A percentile compares a stretch with the other conserved stretches of the same genome.
These are phyloP conservation scores for Sebastes taczanowskii DNA, from an alignment of 2,797 vertebrate species.

Conservation along the genomic window DNA sequence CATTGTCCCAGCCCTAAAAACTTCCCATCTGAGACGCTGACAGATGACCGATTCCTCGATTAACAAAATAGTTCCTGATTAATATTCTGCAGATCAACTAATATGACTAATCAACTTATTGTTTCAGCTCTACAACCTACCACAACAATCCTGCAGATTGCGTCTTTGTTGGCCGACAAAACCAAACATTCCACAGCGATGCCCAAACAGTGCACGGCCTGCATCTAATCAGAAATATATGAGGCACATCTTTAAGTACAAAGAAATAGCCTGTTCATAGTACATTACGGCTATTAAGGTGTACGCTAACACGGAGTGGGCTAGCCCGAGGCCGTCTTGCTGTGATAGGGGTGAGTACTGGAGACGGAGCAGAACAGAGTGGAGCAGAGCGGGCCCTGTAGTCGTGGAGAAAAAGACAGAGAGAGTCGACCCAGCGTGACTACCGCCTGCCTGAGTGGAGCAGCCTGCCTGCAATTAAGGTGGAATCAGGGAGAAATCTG, in stretches of 20 bases:
- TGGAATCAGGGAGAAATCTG: conserved; percentile 89
- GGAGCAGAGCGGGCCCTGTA: conserved; percentile 63
- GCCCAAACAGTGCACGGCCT: conserved; percentile 33
- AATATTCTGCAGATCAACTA: neutral
- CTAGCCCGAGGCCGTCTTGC: conserved; percentile 58
- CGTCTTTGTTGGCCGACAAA: conserved; percentile 36
- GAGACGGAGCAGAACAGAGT: conserved; percentile 69
- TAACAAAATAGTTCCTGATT: neutral
- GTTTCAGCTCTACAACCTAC: neutral
- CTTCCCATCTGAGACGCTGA: neutral
- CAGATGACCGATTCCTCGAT: neutral
- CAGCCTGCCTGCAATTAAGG: conserved; percentile 88
- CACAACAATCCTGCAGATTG: neutral
- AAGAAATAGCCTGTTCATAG: conserved; percentile 53
- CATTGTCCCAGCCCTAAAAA: neutral
- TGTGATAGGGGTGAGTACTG: conserved; percentile 56
- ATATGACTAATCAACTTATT: neutral
- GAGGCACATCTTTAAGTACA: conserved; percentile 63
- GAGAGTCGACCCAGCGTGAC: conserved; percentile 81
- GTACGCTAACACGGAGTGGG: conserved; percentile 41
- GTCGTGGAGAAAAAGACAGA: conserved; percentile 69
- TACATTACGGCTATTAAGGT: conserved; percentile 45
- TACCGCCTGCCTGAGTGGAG: conserved; percentile 84
- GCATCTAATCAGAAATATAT: conserved; percentile 53
- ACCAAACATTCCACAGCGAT: conserved; percentile 35